A percentile compares a stretch with the other conserved stretches of the same genome.
Evolutionary conservation across 2,797 vertebrate species (phyloP).

Genomic region (Thalassophryne amazonica): DNA sequence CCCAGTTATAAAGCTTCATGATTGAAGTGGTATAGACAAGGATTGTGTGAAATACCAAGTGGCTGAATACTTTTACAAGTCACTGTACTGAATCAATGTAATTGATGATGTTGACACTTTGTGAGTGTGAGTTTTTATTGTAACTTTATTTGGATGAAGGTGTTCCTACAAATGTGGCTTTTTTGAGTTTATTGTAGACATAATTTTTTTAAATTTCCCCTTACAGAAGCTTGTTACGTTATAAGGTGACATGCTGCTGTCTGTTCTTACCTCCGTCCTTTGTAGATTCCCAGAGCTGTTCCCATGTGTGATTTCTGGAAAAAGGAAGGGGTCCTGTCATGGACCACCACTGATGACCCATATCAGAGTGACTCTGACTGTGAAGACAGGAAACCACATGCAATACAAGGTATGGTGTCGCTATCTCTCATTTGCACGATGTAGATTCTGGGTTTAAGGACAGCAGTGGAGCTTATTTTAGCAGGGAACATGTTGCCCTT

Average conservation of each 20-base stretch:
- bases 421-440: too few relatives aligned
- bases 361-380: constrained; percentile 82
- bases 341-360: constrained; percentile 76
- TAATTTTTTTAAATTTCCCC: background rate
- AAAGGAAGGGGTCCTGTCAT: constrained; percentile 48
- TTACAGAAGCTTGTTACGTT: background rate
- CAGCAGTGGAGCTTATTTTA: background rate
- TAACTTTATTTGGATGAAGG: too few relatives aligned
- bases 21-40: too few relatives aligned
- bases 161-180: too few relatives aligned
- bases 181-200: too few relatives aligned
- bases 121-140: too few relatives aligned
- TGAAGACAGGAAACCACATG: constrained; percentile 58
- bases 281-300: constrained; percentile 51
- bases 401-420: constrained; percentile 86
- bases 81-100: too few relatives aligned
- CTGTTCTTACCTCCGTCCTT: background rate
- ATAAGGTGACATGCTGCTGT: background rate
- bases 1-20: too few relatives aligned
- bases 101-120: too few relatives aligned
- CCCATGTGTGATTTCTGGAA: constrained; percentile 78
- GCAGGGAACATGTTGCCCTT: background rate
- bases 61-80: too few relatives aligned
- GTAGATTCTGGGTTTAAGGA: too few relatives aligned
- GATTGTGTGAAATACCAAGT: too few relatives aligned